A percentile compares a stretch with the other conserved stretches of the same genome.
phyloP scores from a whole-genome alignment of 2,797 vertebrate genomes.

The Megalops cyprinoides region DNA sequence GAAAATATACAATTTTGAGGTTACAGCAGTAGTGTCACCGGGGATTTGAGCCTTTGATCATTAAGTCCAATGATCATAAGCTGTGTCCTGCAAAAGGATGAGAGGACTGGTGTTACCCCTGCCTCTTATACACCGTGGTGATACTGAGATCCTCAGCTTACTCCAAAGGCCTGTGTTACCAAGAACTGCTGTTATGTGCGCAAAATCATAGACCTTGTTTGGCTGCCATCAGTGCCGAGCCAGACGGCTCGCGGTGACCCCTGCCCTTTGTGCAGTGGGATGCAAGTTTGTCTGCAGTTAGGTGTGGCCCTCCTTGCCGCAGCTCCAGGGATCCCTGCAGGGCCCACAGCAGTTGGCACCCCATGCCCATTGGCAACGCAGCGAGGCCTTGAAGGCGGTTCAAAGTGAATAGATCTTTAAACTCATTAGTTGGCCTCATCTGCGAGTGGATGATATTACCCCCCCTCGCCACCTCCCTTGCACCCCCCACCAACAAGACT shows the following conservation, averaged over 20 bases:
- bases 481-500: constrained; percentile 25
- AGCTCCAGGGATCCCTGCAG: constrained; percentile 6
- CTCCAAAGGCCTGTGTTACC: no score
- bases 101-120: no score
- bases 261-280: no score
- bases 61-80: no score
- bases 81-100: no score
- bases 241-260: not conserved
- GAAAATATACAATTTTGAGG: not conserved
- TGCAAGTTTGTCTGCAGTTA: not conserved
- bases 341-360: constrained; percentile 30
- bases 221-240: no score
- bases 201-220: no score
- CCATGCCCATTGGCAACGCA: constrained; percentile 27
- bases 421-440: constrained; percentile 47
- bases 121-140: no score
- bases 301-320: constrained; percentile 10
- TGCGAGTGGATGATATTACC: constrained; percentile 34
- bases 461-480: constrained; percentile 20
- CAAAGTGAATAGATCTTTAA: constrained; percentile 39
- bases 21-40: no score
- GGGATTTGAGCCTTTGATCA: no score
- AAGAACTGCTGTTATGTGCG: no score
- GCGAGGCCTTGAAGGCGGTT: constrained; percentile 6
- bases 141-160: no score